Percentiles rank a stretch among this genome's conserved stretches.
These are phyloP conservation scores for Bradynema listronoti DNA, from an alignment of 1,140 invertebrate genomes.

Conservation along the genomic window DNA sequence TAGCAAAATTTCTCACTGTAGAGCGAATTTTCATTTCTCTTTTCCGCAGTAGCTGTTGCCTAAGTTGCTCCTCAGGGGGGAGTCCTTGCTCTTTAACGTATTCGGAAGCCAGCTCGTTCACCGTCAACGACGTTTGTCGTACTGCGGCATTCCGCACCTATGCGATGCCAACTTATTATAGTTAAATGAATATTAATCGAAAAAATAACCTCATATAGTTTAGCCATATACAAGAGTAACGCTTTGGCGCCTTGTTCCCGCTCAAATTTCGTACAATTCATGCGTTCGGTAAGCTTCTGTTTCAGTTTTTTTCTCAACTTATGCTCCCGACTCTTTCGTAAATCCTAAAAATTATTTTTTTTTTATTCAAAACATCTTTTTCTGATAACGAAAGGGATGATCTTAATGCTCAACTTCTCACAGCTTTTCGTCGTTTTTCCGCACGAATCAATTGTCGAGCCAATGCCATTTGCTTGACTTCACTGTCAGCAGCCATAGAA, in stretches of 20 bases:
- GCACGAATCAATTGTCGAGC: constrained; percentile 9
- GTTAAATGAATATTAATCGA: neutral
- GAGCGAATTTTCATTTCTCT: constrained; percentile 24
- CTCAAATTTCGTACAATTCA: constrained; percentile 16
- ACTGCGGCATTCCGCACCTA: neutral
- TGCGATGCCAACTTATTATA: neutral
- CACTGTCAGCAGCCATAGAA: neutral
- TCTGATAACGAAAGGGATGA: neutral
- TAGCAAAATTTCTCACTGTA: too few species aligned
- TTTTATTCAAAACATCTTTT: neutral
- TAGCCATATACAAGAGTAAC: constrained; percentile 15
- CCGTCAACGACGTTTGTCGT: neutral
- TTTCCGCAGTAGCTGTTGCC: constrained; percentile 20
- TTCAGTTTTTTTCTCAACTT: constrained; percentile 26
- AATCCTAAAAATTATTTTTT: constrained; percentile 1
- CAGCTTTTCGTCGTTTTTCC: constrained; percentile 6
- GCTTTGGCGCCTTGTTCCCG: constrained; percentile 21
- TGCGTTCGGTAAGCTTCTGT: constrained; percentile 7
- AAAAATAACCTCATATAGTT: constrained; percentile 11
- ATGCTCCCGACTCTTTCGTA: constrained; percentile 23
- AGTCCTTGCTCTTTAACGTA: constrained; percentile 27
- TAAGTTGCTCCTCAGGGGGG: constrained; percentile 18
- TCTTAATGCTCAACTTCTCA: neutral
- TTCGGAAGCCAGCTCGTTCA: constrained; percentile 26
- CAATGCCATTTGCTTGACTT: neutral